phyloP scores from a whole-genome alignment of 2,113 vertebrate genomes.

The Odontophorus gujanensis region DNA sequence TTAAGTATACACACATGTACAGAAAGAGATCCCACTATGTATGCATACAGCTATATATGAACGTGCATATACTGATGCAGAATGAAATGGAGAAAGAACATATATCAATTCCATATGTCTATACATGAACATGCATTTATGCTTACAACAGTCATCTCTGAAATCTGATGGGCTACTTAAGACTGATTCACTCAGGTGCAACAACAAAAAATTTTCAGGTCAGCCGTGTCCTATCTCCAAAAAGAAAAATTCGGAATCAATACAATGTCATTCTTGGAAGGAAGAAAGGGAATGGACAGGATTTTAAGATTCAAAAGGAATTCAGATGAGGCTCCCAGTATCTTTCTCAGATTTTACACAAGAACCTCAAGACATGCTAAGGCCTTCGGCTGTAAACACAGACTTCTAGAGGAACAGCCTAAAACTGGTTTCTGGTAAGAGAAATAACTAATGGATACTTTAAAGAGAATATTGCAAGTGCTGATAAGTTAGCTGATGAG shows the following conservation, averaged over 20 bases:
- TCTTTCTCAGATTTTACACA: not conserved
- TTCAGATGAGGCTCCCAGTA: not conserved
- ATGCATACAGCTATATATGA: fast-evolving
- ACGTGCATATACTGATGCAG: not conserved
- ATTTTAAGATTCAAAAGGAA: not conserved
- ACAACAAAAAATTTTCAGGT: not conserved
- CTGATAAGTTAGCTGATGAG: not conserved
- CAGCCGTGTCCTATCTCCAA: not conserved
- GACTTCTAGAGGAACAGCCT: not conserved
- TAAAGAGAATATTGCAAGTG: not conserved
- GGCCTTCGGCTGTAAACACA: not conserved
- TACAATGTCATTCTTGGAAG: not conserved
- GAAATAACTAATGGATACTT: not conserved
- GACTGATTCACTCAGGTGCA: not conserved
- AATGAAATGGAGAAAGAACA: not conserved
- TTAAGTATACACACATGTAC: fast-evolving
- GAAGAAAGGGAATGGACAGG: not conserved
- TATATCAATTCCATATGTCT: too few species aligned
- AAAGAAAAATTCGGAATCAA: not conserved
- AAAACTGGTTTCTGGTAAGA: not conserved
- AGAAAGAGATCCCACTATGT: not conserved
- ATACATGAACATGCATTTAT: not conserved
- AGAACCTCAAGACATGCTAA: not conserved
- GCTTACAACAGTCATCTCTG: not conserved
- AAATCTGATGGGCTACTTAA: not conserved